Evolutionary conservation across 1,140 invertebrate species (phyloP), one percentile per base, ranked within the genome.

Genomic region (Drosophila sp.): DNA sequence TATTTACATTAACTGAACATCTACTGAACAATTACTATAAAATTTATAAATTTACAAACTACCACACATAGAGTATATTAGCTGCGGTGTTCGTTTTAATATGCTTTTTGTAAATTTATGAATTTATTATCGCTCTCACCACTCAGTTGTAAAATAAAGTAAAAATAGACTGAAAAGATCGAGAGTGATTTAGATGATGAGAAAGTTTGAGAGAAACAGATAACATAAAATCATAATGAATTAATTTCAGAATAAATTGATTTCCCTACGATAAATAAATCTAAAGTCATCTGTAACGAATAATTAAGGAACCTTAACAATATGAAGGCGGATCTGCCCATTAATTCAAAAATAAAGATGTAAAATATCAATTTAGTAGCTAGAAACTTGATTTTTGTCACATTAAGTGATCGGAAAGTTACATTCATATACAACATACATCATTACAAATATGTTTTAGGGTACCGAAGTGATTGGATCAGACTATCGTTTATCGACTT

Each of bases 231-330:
- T 21, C n/a, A n/a, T n/a, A 50, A 53, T 29, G 25, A 41, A 25
- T 43, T 63, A 27, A 64, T 0, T 63, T 21, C 0, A 91, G 48
- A 11, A 91, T 71, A 4, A 46, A n/a, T n/a, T n/a, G n/a, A n/a
- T 13, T 0, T 18, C 11, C 18, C 70, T 80, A 18, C 90, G 80
- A 58, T 90, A 75, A 2, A 91, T 67, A 38, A 78, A 86, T 38
- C 87, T 90, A 14, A 67, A 90, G 0, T 83, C 72, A 45, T 90
- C 87, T 0, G 80, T 89, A 0, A 91, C 56, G 9, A 76, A 74
- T 4, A 54, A 36, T 0, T 45, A 6, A 0, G 90, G 90, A 2
- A 91, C 83, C 21, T 83, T 79, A 6, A 90, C 18, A n/a, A n/a
- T n/a, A n/a, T n/a, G n/a, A n/a, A n/a, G n/a, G n/a, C n/a, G n/a